These are phyloP conservation scores for Menidia beryllina DNA, from an alignment of 2,113 vertebrate genomes.

Conservation along the genomic window DNA sequence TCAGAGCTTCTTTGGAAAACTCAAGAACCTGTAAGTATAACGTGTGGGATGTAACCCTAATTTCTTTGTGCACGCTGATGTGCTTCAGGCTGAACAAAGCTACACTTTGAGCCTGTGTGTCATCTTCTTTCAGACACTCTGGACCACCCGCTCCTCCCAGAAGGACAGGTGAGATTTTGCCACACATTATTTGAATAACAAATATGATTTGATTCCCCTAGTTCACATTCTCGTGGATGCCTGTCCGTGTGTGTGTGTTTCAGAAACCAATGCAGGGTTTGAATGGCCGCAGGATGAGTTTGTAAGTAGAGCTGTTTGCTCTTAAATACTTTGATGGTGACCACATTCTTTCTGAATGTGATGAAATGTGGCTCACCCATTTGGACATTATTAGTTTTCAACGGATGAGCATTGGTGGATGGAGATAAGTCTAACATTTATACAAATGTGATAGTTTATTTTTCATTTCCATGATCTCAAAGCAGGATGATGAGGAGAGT, in stretches of 20 bases:
- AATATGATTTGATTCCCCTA: not conserved
- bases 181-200: not conserved
- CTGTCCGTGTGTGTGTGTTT: not conserved
- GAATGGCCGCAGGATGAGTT: slow-evolving; percentile 79
- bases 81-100: not conserved
- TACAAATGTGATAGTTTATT: not conserved
- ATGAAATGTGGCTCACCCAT: too few relatives aligned
- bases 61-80: not conserved
- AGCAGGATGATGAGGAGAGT: slow-evolving; percentile 75
- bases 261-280: slow-evolving; percentile 64
- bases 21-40: slow-evolving; percentile 75
- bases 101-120: not conserved
- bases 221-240: not conserved
- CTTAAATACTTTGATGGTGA: not conserved
- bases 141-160: slow-evolving; percentile 71
- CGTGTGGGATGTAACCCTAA: not conserved
- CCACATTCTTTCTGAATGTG: too few relatives aligned
- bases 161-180: slow-evolving; percentile 65
- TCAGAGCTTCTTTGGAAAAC: slow-evolving; percentile 82
- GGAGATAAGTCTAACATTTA: not conserved
- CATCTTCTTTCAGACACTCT: slow-evolving; percentile 29
- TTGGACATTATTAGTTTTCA: not conserved
- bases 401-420: not conserved
- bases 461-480: not conserved
- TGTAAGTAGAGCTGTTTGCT: slow-evolving; percentile 64